A percentile compares a stretch with the other conserved stretches of the same genome.
These are phyloP conservation scores for Seriola rivoliana DNA, from an alignment of 2,113 vertebrate genomes.

Conservation along the genomic window DNA sequence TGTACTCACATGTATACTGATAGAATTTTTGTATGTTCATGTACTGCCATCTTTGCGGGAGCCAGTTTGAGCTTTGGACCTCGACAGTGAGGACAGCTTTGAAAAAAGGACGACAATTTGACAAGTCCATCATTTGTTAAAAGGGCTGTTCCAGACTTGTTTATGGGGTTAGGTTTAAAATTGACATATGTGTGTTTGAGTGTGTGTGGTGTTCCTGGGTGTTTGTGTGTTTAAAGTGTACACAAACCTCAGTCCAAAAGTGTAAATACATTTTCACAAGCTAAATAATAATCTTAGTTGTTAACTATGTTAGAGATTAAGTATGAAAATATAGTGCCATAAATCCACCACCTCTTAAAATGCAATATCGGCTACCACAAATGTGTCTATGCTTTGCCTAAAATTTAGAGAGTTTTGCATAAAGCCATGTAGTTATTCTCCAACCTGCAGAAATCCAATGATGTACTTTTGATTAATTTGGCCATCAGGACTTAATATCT, in stretches of 20 bases:
- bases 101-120: neutral
- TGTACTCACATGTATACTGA: too few species aligned
- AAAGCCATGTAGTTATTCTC: neutral
- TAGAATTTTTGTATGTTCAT: too few species aligned
- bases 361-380: too few species aligned
- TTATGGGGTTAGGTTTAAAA: neutral
- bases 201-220: neutral
- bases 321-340: neutral
- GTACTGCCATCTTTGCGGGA: too few species aligned
- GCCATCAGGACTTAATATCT: neutral
- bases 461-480: neutral
- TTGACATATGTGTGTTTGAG: neutral
- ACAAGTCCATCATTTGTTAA: neutral
- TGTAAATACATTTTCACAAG: neutral
- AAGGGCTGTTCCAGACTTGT: neutral
- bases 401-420: too few species aligned
- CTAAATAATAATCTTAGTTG: neutral
- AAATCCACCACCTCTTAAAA: neutral
- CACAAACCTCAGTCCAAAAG: constrained; percentile 16
- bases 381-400: neutral
- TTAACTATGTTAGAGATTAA: neutral
- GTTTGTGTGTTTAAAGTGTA: constrained; percentile 17
- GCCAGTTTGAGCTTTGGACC: too few species aligned
- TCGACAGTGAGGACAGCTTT: neutral
- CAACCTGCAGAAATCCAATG: neutral